Evolutionary conservation across 2,888 invertebrate genomes (phyloP).

Genomic region (Pseudococcus jackbeardsleyi): DNA sequence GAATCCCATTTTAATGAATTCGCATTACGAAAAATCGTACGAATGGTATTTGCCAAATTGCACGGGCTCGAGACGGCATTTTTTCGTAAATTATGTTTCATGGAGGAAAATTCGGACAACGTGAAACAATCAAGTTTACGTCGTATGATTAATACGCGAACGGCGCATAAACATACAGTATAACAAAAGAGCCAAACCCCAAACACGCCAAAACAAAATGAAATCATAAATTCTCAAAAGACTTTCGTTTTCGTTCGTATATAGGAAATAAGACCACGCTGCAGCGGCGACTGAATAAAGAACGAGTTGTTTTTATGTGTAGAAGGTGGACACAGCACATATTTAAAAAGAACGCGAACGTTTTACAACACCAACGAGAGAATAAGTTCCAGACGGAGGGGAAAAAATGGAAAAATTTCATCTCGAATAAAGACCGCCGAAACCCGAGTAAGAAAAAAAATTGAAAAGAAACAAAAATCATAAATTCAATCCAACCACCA

Average conservation of each 20-base stretch:
- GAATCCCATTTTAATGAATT: not conserved
- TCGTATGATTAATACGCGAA: not conserved
- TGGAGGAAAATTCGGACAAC: not conserved
- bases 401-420: not conserved
- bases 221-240: constrained; percentile 10
- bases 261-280: not conserved
- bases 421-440: not conserved
- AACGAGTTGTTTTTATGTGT: not conserved
- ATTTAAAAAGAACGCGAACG: not conserved
- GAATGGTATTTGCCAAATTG: not conserved
- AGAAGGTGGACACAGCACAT: not conserved
- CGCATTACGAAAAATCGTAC: not conserved
- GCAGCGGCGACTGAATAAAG: not conserved
- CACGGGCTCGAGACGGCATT: not conserved
- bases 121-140: not conserved
- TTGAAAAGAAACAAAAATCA: constrained; percentile 1
- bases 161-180: not conserved
- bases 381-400: not conserved
- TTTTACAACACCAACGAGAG: not conserved
- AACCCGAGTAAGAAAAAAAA: not conserved
- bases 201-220: not conserved
- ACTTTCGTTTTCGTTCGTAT: not conserved
- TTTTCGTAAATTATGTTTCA: not conserved
- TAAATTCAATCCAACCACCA: constrained; percentile 5
- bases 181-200: not conserved